Percentiles rank a stretch among this genome's conserved stretches.
Evolutionary conservation across 1,140 invertebrate species (phyloP).

Genomic region (Dreissena rostriformis): DNA sequence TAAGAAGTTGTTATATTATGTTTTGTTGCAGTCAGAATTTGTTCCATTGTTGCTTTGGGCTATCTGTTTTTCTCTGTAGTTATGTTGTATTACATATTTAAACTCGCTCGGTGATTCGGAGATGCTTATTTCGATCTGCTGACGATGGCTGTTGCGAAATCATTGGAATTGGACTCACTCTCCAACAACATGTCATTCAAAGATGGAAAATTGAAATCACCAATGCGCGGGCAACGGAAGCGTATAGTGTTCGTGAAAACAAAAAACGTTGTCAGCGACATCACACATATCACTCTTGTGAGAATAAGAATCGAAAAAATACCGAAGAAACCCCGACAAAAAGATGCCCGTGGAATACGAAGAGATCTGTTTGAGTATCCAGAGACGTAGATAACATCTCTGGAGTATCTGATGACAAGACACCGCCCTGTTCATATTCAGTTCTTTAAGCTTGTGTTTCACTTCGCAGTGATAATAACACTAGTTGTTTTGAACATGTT

Average conservation of each 20-base stretch:
- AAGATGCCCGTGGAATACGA: conserved; percentile 3
- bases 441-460: too few species aligned
- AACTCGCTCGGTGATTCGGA: background rate
- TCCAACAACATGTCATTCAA: background rate
- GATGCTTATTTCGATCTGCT: background rate
- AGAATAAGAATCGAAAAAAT: background rate
- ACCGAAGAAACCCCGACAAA: too few species aligned
- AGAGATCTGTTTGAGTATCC: conserved; percentile 29
- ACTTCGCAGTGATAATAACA: too few species aligned
- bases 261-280: background rate
- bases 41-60: conserved; percentile 23
- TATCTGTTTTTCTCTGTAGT: conserved; percentile 39
- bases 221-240: background rate
- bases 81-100: conserved; percentile 9
- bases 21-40: conserved; percentile 39
- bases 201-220: conserved; percentile 17
- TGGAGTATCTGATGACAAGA: too few species aligned
- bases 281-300: background rate
- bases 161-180: background rate
- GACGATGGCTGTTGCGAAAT: background rate
- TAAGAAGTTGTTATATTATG: conserved; percentile 19
- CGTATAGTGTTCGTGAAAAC: conserved; percentile 14
- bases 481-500: too few species aligned
- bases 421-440: too few species aligned
- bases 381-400: too few species aligned